Percentiles rank a stretch among this genome's conserved stretches.
phyloP scores from a whole-genome alignment of 2,888 invertebrate species.

The Nasonia oneida region DNA sequence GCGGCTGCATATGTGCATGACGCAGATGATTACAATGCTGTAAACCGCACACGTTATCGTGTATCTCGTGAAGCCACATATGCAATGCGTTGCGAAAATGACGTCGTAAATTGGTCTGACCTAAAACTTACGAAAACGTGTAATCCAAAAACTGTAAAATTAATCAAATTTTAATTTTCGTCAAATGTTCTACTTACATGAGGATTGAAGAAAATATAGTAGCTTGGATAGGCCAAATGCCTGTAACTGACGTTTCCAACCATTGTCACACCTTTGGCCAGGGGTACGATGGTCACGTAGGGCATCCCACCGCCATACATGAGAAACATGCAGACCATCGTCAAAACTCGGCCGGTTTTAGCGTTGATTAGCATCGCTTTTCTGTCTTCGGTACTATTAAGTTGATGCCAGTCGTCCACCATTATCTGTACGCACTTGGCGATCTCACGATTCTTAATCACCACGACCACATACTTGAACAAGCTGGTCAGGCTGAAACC shows the following conservation, averaged over 20 bases:
- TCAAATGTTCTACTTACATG: slow-evolving; percentile 43
- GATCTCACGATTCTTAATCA: slow-evolving; percentile 62
- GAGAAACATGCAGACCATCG: slow-evolving; percentile 62
- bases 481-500: slow-evolving; percentile 69
- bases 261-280: slow-evolving; percentile 57
- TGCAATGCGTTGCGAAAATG: neutral
- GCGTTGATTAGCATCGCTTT: slow-evolving; percentile 67
- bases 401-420: slow-evolving; percentile 65
- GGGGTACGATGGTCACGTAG: slow-evolving; percentile 64
- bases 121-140: neutral
- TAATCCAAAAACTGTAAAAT: too few relatives aligned
- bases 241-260: slow-evolving; percentile 65
- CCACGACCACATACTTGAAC: slow-evolving; percentile 65
- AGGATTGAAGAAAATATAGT: slow-evolving; percentile 66
- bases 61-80: neutral
- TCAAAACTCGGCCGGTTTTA: slow-evolving; percentile 64
- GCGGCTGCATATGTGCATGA: neutral
- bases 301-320: slow-evolving; percentile 67
- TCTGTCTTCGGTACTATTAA: neutral
- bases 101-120: slow-evolving; percentile 22
- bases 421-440: slow-evolving; percentile 65
- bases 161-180: too few relatives aligned
- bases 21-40: neutral
- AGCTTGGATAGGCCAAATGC: slow-evolving; percentile 67
- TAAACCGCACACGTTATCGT: slow-evolving; percentile 9